Conservation (phyloP, 2,113 vertebrate genomes). For the Morphnarchus princeps region DNA sequence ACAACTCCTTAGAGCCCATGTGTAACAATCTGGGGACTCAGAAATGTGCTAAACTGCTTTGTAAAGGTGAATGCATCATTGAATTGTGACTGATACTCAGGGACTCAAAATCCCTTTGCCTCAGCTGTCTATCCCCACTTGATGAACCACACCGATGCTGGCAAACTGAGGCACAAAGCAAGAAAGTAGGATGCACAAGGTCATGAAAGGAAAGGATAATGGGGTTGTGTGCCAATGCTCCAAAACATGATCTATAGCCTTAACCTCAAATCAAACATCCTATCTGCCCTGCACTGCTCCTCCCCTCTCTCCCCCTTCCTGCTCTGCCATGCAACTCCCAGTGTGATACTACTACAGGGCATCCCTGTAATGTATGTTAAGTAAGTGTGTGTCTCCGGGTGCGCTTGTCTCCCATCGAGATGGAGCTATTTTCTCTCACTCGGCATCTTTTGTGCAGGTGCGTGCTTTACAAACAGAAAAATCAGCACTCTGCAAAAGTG, state of each 20-base stretch:
- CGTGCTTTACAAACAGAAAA: constrained; percentile 67
- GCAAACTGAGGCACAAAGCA: neutral
- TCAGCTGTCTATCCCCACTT: neutral
- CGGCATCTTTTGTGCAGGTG: constrained; percentile 71
- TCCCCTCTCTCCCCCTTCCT: neutral
- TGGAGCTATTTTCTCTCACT: constrained; percentile 63
- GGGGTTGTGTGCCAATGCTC: neutral
- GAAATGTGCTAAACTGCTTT: neutral
- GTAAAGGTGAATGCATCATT: neutral
- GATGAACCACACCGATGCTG: neutral
- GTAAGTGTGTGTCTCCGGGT: neutral
- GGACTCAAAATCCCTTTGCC: neutral
- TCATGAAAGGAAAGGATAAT: neutral
- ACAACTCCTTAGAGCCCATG: neutral
- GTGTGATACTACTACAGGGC: neutral
- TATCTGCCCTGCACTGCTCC: neutral
- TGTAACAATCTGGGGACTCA: neutral
- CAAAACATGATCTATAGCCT: neutral
- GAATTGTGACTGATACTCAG: neutral
- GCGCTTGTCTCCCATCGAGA: constrained; percentile 36
- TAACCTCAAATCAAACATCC: neutral
- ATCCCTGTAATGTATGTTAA: constrained; percentile 55
- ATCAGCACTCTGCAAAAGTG: constrained; percentile 74
- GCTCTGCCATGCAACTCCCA: neutral
- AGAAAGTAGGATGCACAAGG: neutral